Evolutionary conservation across 2,797 vertebrate species (phyloP).

Genomic region (Clarias fuscus): DNA sequence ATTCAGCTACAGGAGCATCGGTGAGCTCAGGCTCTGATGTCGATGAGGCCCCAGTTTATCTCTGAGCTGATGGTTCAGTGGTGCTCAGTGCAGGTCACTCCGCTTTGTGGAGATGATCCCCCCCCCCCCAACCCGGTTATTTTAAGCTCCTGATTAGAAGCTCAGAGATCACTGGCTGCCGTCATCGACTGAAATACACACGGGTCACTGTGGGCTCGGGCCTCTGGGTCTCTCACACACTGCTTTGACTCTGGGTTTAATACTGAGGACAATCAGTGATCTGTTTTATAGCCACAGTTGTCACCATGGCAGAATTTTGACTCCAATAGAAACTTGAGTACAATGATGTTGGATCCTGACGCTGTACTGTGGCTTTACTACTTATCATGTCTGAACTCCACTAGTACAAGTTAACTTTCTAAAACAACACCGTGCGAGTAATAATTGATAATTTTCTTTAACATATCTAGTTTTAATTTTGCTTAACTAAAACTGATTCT

Average conservation of each 20-base stretch:
- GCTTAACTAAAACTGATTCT: too few species aligned
- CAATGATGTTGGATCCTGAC: background rate
- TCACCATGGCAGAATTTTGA: background rate
- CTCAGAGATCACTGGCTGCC: slow-evolving; percentile 30
- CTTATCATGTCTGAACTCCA: background rate
- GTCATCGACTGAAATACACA: slow-evolving; percentile 39
- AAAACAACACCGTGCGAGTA: background rate
- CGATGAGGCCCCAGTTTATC: background rate
- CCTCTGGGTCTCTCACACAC: background rate
- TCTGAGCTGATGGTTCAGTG: background rate
- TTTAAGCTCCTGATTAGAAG: slow-evolving; percentile 53
- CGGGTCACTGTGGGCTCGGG: background rate
- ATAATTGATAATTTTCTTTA: background rate
- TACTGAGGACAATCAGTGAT: background rate
- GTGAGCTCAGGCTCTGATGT: background rate
- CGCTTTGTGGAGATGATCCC: too few species aligned
- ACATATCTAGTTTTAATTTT: too few species aligned
- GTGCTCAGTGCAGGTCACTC: background rate
- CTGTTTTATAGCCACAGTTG: background rate
- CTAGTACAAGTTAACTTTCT: background rate
- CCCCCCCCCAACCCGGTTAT: slow-evolving; percentile 48
- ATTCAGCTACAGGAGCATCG: background rate
- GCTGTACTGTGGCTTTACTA: background rate
- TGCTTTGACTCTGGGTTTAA: background rate
- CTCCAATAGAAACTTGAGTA: background rate